These are phyloP conservation scores for Lasius platythorax DNA, from an alignment of 2,888 invertebrate genomes.

Conservation along the genomic window DNA sequence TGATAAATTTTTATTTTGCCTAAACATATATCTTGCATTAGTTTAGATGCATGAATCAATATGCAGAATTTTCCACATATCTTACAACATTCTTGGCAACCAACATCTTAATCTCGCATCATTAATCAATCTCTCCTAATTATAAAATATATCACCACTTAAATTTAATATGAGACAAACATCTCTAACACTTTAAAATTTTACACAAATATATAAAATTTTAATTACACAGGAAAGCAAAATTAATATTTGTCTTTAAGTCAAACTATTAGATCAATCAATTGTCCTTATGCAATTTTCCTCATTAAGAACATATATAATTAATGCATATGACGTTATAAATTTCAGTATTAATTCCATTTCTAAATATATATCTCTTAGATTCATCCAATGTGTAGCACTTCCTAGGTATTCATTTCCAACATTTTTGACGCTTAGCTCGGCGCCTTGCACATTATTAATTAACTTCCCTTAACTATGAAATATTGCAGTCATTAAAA, in stretches of 20 bases:
- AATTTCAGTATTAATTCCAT: neutral
- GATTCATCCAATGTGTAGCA: neutral
- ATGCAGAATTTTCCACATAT: conserved; percentile 27
- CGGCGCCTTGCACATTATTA: conserved; percentile 32
- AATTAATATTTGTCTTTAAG: neutral
- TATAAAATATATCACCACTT: neutral
- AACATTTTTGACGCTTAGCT: conserved; percentile 33
- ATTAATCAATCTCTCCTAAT: conserved; percentile 24
- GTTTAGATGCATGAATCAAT: conserved; percentile 16
- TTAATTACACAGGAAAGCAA: neutral
- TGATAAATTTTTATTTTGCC: conserved; percentile 10
- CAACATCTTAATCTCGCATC: conserved; percentile 18
- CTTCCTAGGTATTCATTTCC: conserved; percentile 4
- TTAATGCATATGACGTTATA: neutral
- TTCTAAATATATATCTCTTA: conserved; percentile 22
- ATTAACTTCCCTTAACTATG: conserved; percentile 49
- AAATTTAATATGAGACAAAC: conserved; percentile 9
- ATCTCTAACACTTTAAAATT: neutral
- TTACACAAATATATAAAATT: neutral
- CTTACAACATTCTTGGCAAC: conserved; percentile 49
- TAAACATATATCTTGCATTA: neutral
- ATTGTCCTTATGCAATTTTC: neutral
- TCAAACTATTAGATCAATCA: neutral
- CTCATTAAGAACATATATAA: neutral
- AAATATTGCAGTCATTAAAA: conserved; percentile 50